Percentiles rank a stretch among this genome's conserved stretches.
Conservation (phyloP, 2,888 invertebrate genomes). For the Pristionchus maxplancki region DNA sequence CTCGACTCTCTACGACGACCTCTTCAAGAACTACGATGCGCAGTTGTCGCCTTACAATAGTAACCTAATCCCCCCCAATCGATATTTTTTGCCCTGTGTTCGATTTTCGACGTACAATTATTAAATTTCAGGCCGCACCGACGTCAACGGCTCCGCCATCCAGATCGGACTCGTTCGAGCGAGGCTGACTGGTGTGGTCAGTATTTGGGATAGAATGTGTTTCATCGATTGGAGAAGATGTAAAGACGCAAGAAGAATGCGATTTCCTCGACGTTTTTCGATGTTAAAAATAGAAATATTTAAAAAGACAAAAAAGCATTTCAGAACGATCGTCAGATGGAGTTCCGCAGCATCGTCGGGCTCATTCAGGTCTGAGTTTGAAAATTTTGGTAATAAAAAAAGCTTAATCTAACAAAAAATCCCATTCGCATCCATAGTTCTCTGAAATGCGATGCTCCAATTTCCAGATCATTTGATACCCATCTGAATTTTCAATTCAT, state of each 20-base stretch:
- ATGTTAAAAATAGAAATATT: background rate
- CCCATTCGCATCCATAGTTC: too few species aligned
- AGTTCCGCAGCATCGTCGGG: constrained; percentile 38
- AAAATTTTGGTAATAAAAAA: too few species aligned
- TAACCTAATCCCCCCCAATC: background rate
- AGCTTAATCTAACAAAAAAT: too few species aligned
- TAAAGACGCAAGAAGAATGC: background rate
- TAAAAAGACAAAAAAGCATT: background rate
- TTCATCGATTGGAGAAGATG: too few species aligned
- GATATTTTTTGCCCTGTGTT: background rate
- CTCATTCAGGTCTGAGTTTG: too few species aligned
- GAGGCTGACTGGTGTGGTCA: background rate
- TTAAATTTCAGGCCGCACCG: background rate
- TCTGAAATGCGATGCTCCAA: too few species aligned
- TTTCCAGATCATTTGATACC: too few species aligned
- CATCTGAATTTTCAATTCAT: too few species aligned
- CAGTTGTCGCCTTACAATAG: background rate
- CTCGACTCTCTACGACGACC: background rate
- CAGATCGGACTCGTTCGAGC: background rate
- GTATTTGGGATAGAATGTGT: background rate
- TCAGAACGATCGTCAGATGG: constrained; percentile 35
- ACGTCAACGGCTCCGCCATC: background rate
- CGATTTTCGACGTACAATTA: background rate
- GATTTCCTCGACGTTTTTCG: too few species aligned
- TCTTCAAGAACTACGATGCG: constrained; percentile 20